Base-by-base conservation (phyloP, 2,113 vertebrate genomes). In the Hippocampus comes region DNA sequence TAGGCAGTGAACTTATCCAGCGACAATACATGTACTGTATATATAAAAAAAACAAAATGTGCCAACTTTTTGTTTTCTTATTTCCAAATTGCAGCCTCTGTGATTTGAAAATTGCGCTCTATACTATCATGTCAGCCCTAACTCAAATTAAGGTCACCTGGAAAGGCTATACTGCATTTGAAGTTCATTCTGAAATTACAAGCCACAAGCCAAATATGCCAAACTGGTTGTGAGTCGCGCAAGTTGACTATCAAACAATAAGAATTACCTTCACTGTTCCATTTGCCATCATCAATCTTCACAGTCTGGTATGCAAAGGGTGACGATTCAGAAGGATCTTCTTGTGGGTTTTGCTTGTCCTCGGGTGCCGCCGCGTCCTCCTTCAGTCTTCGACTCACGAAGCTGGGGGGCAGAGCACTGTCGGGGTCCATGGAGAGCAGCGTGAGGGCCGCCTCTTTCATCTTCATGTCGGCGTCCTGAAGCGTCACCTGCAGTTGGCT, bases 381-480 rank as follows among this genome's bases (percentile, higher is more conserved):
- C n/a, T 41, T 57, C 17, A 49, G 1, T 6, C 72, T 73, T 30
- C 72, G 80, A 9, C 74, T 20, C 0, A 82, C 68, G 38, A 89
- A 60, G 63, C 65, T 53, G n/a, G 86, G 70, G 8, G 88, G 77
- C 48, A 88, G 53, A 0, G 81, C 78, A 20, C 89, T 85, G 34
- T 92, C 87, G 0, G 93, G 90, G 67, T 92, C 93, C 93, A 94
- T 94, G 59, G 93, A 94, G n/a, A 94, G 92, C 73, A 94, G 83
- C 0, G 92, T 91, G 30, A 94, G 89, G 3, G 93, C 93, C 0
- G 93, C 93, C 73, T 94, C 93, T 53, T 93, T 91, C 92, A 92
- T 94, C 82, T 92, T 93, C 78, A 90, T 75, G 17, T 94, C 93
- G 0, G 87, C 92, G 0, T 93, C 92, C 23, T 84, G 82, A 38